phyloP scores from a whole-genome alignment of 2,888 invertebrate genomes.

The Acronicta alni region DNA sequence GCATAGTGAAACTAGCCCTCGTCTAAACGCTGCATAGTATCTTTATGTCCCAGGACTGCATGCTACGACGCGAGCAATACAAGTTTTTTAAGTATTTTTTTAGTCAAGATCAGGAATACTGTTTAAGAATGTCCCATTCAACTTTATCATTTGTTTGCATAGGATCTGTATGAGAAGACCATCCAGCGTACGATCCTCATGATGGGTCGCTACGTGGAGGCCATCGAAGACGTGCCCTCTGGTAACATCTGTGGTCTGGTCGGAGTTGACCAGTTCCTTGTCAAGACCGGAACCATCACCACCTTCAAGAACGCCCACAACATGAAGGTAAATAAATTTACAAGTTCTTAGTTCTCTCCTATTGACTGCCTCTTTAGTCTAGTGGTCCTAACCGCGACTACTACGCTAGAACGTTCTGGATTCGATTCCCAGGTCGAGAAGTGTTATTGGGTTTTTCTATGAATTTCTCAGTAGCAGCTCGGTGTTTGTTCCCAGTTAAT shows the following conservation, averaged over 20 bases:
- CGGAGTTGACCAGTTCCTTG: conserved; percentile 99
- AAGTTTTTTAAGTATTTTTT: conserved; percentile 48
- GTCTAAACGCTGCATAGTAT: conserved; percentile 93
- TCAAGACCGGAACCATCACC: conserved; percentile 99
- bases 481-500: too few relatives aligned
- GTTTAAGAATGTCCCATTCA: too few relatives aligned
- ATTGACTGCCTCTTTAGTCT: too few relatives aligned
- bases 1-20: conserved; percentile 84
- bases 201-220: conserved; percentile 99
- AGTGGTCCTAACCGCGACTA: too few relatives aligned
- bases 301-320: conserved; percentile 99
- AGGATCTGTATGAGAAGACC: conserved; percentile 99
- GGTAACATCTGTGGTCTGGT: conserved; percentile 99
- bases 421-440: too few relatives aligned
- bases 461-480: too few relatives aligned
- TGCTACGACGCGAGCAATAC: conserved; percentile 89
- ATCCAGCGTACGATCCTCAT: conserved; percentile 99
- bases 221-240: conserved; percentile 99
- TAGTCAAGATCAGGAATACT: too few relatives aligned
- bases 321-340: conserved; percentile 91
- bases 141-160: conserved; percentile 2
- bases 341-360: too few relatives aligned
- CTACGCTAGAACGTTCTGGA: too few relatives aligned
- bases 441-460: too few relatives aligned
- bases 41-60: conserved; percentile 93